Conservation (phyloP, 2,113 vertebrate genomes). For the Columba janthina region DNA sequence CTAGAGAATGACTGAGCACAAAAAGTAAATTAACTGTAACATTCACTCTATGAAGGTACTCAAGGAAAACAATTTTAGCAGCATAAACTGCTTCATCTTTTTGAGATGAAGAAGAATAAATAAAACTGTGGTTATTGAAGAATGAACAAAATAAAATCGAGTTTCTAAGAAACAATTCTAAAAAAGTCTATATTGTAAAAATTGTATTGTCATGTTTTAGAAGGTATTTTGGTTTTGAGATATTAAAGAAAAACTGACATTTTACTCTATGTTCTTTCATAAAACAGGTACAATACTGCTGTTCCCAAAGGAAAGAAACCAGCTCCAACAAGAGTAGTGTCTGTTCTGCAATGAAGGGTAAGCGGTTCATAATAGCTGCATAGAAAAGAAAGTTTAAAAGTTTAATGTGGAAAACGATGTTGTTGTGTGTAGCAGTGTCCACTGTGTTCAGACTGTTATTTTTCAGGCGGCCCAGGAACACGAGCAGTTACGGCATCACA, state of each 20-base stretch:
- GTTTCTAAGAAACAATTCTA: background rate
- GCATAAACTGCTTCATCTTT: background rate
- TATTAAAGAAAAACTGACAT: background rate
- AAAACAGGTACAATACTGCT: constrained; percentile 53
- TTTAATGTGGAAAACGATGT: background rate
- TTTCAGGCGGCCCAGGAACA: background rate
- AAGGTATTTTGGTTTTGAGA: background rate
- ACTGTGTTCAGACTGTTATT: background rate
- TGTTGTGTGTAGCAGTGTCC: background rate
- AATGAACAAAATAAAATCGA: background rate
- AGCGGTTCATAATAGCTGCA: constrained; percentile 36
- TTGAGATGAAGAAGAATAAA: background rate
- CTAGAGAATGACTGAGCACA: background rate
- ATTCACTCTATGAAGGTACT: background rate
- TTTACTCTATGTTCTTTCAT: constrained; percentile 54
- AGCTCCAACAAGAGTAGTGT: constrained; percentile 26
- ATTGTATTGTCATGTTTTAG: background rate
- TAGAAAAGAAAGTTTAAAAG: constrained; percentile 27
- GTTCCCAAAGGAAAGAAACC: constrained; percentile 49
- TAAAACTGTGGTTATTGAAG: background rate
- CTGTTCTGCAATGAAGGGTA: constrained; percentile 45
- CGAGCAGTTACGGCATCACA: background rate
- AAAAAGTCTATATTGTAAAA: background rate
- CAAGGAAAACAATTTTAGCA: background rate
- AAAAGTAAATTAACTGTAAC: background rate